Percentiles rank a stretch among this genome's conserved stretches.
Evolutionary conservation across 2,888 invertebrate genomes (phyloP).

Genomic region (Branchellion lobata): DNA sequence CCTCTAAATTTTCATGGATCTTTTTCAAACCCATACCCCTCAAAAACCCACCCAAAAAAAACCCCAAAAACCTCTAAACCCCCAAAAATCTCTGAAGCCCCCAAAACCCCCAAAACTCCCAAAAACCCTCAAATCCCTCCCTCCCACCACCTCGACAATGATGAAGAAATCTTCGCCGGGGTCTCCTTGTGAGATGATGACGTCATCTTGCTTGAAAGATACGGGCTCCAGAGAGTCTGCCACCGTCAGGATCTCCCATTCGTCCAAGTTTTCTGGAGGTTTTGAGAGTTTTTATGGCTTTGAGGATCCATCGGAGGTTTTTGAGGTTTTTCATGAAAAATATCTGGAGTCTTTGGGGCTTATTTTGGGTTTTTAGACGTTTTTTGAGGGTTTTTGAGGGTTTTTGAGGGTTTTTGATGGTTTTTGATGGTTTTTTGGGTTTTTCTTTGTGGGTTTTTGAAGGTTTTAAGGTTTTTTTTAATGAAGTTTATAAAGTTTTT

Average conservation of each 20-base stretch:
- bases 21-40: background rate
- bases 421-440: too few relatives aligned
- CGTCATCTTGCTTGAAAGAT: background rate
- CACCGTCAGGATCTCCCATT: constrained; percentile 97
- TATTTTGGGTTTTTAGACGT: too few relatives aligned
- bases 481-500: too few relatives aligned
- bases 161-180: constrained; percentile 76
- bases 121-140: background rate
- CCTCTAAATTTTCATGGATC: background rate
- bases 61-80: background rate
- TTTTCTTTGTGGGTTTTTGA: too few relatives aligned
- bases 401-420: too few relatives aligned
- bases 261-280: constrained; percentile 91
- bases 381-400: too few relatives aligned
- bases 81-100: too few relatives aligned
- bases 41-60: background rate
- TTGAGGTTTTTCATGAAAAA: too few relatives aligned
- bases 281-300: too few relatives aligned
- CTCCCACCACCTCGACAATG: background rate
- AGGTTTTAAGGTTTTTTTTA: too few relatives aligned
- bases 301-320: too few relatives aligned
- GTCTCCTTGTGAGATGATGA: constrained; percentile 72
- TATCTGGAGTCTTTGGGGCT: too few relatives aligned
- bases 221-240: constrained; percentile 94
- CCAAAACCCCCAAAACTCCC: background rate